Evolutionary conservation across 2,888 invertebrate species (phyloP), one percentile per base, ranked within the genome.

Genomic region (Sphinx pinastri): DNA sequence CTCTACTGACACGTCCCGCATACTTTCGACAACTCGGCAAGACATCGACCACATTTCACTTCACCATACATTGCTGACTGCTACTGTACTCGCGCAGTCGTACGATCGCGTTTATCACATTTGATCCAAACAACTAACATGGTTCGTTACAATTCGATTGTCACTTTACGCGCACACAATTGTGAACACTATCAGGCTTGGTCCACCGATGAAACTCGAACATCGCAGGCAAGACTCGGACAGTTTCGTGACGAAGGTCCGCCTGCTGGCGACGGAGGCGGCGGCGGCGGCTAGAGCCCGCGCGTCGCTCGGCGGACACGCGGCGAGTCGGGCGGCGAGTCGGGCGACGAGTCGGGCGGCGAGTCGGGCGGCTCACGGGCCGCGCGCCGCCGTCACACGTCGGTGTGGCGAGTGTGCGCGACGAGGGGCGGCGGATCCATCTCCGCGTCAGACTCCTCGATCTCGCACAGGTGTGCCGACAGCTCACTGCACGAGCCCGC

Each of bases 401-500:
- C 89, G 72, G 90, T 87, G 84, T 86, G 88, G 76, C 74, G 72
- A 70, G 74, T 66, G 69, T 73, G 68, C 67, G 67, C 71, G 70
- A 72, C 69, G 68, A 72, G 63, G 75, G 72, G 55, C 84, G 69
- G 86, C 85, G 88, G 86, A 73, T 94, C 93, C 84, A 90, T 89
- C 89, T 97, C 97, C 82, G 95, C 96, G 87, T 97, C 97, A 63
- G 97, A 97, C 90, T 97, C 97, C 91, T 98, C 98, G 84, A 99
- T 98, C 94, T 98, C 98, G 94, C 98, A 98, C 75, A 98, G 95
- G 87, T 97, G 96, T 69, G 97, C 96, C 69, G 98, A 98, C 79
- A 98, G 94, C 91, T 98, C 98, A 91, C 98, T 98, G 88, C 96
- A 96, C 80, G 98, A 98, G 74, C 90, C 93, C 74, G 80, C 81